Evolutionary conservation across 92 coral and sea anemone species (phyloP), one percentile per base, ranked within the genome.

Genomic region (Umimayanthus chanpuru): DNA sequence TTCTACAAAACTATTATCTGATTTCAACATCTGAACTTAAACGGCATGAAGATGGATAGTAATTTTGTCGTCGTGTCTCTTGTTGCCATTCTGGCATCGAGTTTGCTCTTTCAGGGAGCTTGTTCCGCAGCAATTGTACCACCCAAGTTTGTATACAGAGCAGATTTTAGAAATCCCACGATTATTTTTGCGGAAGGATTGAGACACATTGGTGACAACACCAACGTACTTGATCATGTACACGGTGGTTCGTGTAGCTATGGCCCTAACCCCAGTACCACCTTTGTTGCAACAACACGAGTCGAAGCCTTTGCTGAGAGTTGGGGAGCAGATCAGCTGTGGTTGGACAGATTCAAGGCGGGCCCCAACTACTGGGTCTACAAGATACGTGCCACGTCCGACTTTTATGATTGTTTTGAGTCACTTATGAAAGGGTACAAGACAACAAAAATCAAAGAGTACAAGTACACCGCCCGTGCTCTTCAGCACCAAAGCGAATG

Each of bases 261-360:
- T 4, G 76, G 76, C 3, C 76, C 76, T 11, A 0, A 29, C 23
- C 76, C 76, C 32, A 30, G 41, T 10, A 72, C 76, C 23, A 43
- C 76, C 41, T 72, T 72, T 72, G 76, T 72, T 39, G 76, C 76
- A 16, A 72, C 76, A 72, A 72, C 76, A 5, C 30, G 21, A 9
- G 76, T 29, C 15, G 76, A 72, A 72, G 20, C 76, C 21, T 72
- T 72, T 26, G 76, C 76, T 72, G 76, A 72, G 76, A 29, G 9
- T 0, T 72, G 76, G 76, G 76, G 41, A 11, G 43, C 20, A 10
- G 77, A 73, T 73, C 77, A 73, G 43, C 20, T 73, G 77, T 73
- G 77, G 77, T 12, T 73, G 40, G 41, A 73, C 18, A 73, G 77
- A 9, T 73, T 73, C 9, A 30, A 30, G 6, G 77, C 77, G 16